Evolutionary conservation across 2,888 invertebrate genomes (phyloP), one percentile per base, ranked within the genome.

Genomic region (Monopis laevigella): DNA sequence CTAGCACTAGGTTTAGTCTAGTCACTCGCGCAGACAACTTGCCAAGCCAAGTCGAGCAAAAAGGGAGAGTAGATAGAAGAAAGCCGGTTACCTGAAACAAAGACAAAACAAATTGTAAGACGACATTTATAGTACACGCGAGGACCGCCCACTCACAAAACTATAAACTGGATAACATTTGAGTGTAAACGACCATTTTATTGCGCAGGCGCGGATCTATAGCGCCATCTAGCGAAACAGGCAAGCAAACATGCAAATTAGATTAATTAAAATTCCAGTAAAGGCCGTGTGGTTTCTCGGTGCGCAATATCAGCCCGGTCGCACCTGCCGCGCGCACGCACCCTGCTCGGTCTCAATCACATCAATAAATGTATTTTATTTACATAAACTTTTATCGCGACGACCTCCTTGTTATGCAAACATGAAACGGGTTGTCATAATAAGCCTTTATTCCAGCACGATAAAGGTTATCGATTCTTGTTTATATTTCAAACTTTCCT

Each of bases 231-330:
- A 17, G 12, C 36, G 26, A 12, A 28, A 17, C 34, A 34, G 19
- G 24, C 10, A 27, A 10, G 19, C 36, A 18, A 46, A 54, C 50
- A 55, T 56, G 59, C 55, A 56, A 55, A 62, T 59, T 52, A 50
- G 48, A 51, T 51, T 57, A 53, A 61, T 62, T 62, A 58, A 55
- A 54, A 62, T 58, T 56, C 59, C 35, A 8, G 6, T 21, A 21
- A 21, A 8, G 5, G 24, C 24, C 8, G 24, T 21, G 24, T 21
- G 24, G 8, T 21, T 21, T 8, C 6, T 5, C 24, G 8, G 24
- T n/a, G n/a, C 10, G 32, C 32, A 17, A 17, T 32, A 32, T 32
- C n/a, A n/a, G n/a, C 8, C 24, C 24, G 32, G 7, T 32, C 17
- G 17, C 32, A 32, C 32, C 32, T 32, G 32, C 17, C 32, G 3